Percentiles rank a stretch among this genome's conserved stretches.
phyloP scores from a whole-genome alignment of 2,797 vertebrate species.

The Xiphophorus birchmanni region DNA sequence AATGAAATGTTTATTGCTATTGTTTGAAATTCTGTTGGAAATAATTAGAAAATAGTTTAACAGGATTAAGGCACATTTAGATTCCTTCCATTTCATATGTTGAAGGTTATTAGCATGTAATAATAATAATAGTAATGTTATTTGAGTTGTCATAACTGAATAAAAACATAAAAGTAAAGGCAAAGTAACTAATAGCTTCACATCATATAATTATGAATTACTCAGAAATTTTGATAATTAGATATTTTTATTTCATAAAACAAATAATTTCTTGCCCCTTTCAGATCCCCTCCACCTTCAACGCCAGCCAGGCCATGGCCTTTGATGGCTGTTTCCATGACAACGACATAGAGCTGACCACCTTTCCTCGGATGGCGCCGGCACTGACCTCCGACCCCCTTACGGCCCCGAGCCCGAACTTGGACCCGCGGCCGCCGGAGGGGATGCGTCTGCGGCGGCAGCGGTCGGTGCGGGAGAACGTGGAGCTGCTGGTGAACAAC shows the following conservation, averaged over 20 bases:
- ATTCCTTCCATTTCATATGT: background rate
- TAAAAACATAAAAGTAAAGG: background rate
- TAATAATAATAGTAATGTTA: background rate
- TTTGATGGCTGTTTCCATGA: constrained; percentile 91
- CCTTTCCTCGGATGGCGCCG: constrained; percentile 63
- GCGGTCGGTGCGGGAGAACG: constrained; percentile 80
- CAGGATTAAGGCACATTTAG: background rate
- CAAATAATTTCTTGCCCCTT: background rate
- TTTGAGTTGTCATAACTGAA: background rate
- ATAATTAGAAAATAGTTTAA: too few relatives aligned
- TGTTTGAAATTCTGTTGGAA: too few relatives aligned
- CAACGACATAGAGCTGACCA: constrained; percentile 81
- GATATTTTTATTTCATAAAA: background rate
- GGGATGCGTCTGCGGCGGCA: constrained; percentile 80
- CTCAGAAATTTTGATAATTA: background rate
- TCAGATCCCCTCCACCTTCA: constrained; percentile 86
- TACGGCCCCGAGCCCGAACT: constrained; percentile 28
- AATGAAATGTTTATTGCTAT: background rate
- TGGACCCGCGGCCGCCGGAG: constrained; percentile 61
- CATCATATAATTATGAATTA: background rate
- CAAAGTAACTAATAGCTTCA: background rate
- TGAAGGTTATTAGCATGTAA: background rate
- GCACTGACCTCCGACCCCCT: constrained; percentile 55
- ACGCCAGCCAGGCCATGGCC: constrained; percentile 89
- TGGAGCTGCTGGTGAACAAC: constrained; percentile 88